These are phyloP conservation scores for Smithornis capensis DNA, from an alignment of 2,113 vertebrate species.

Conservation along the genomic window DNA sequence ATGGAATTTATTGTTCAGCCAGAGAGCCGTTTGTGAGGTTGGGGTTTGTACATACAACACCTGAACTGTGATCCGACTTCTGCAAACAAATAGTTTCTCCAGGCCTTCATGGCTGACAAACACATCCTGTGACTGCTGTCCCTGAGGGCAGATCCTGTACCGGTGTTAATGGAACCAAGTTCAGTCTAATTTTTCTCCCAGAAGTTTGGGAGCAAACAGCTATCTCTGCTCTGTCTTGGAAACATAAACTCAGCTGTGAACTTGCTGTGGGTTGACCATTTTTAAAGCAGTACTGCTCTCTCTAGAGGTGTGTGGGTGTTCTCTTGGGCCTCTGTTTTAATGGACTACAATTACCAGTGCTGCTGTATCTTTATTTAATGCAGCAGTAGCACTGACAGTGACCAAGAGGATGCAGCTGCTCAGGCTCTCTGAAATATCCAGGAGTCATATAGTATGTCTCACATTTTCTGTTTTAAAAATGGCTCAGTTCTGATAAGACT, in stretches of 20 bases:
- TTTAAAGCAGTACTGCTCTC: neutral
- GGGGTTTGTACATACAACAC: neutral
- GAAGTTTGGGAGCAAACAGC: neutral
- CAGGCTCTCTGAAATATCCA: neutral
- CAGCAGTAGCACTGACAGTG: neutral
- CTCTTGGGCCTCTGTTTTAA: neutral
- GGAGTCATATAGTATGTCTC: rapidly evolving
- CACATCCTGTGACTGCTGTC: neutral
- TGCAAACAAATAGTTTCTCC: neutral
- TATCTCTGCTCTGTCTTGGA: neutral
- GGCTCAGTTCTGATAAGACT: neutral
- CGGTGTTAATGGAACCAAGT: neutral
- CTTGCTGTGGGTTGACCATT: neutral
- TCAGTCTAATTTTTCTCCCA: neutral
- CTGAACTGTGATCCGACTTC: neutral
- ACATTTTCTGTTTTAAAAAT: neutral
- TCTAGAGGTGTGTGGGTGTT: neutral
- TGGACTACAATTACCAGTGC: neutral
- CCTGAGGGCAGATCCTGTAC: neutral
- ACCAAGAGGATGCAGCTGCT: neutral
- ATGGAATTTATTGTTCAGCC: neutral
- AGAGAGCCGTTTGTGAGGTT: neutral
- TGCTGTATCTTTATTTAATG: neutral
- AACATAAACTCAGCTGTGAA: neutral
- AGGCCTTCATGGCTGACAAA: neutral